Evolutionary conservation across 2,797 vertebrate genomes (phyloP), one percentile per base, ranked within the genome.

Genomic region (Silurus aristotelis): DNA sequence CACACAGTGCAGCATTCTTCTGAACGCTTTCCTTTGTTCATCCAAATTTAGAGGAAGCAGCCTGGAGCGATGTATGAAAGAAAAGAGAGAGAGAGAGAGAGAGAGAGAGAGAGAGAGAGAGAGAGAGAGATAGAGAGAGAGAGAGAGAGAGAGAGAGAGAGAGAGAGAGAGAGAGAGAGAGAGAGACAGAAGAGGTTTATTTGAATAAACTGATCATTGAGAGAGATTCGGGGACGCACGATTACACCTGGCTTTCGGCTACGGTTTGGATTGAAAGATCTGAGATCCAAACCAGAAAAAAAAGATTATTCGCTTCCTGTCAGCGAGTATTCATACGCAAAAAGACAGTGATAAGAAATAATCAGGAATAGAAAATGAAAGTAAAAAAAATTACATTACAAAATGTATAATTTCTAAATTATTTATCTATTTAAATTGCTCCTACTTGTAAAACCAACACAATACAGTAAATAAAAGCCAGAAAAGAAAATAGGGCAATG

Each of bases 231-330:
- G 91, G 93, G 38, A 92, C 92, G 94, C 90, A 91, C 92, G 93
- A 95, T 94, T 94, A 93, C 92, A 92, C 94, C 94, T 95, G 93
- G 92, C 94, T 94, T 88, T 87, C 83, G 94, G 94, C 92, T 89
- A 90, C 93, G 92, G 95, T 95, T 95, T 94, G 92, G 89, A 71
- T 91, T 87, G 92, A 80, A 91, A 89, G 87, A 88, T 88, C 67
- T 17, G 12, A 31, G 9, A 60, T 46, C 81, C 93, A 92, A 93
- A 87, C 86, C 75, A 46, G 89, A 87, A 86, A 91, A 91, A 83
- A 90, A 78, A 61, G 92, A 88, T 58, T 48, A 79, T 83, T 72
- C 80, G 68, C 55, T 80, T 73, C 80, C 43, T 13, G 22, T 73
- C 48, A 38, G 25, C 48, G 9, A 79, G 82, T 56, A 82, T 87